Evolutionary conservation across 2,888 invertebrate genomes (phyloP), one percentile per base, ranked within the genome.

Genomic region (Xylocampa areola): DNA sequence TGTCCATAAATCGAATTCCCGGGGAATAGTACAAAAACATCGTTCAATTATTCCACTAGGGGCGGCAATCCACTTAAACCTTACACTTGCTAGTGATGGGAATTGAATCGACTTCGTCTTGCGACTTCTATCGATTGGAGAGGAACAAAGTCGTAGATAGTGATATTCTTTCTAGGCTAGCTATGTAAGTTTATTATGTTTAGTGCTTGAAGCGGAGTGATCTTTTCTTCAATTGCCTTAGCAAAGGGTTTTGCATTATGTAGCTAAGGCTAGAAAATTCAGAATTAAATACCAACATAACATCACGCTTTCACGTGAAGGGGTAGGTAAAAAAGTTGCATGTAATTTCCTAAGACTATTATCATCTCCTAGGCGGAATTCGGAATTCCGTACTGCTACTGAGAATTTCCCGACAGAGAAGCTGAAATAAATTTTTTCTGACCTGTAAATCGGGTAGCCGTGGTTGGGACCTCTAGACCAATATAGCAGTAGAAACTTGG

Each of bases 21-120:
- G 27, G 55, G 54, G 57, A 68, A 68, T 68, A 62, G 55, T 68
- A 71, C 70, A 76, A 80, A 80, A 82, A 81, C 82, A 77, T 80
- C 76, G 81, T 80, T 83, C 81, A 86, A 87, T 87, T 87, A 87
- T 81, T 80, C 82, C 75, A 79, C 53, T 71, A 76, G 79, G 84
- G 76, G 78, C 77, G 65, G 81, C 86, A 84, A 88, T 88, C 89
- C 87, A 87, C 82, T 89, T 87, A 84, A 86, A 85, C 85, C 67
- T 44, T 60, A 68, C 73, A 51, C 27, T 65, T 55, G 43, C 66
- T 76, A 73, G 73, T 70, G 74, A 78, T 59, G 73, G 68, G 73
- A 59, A 71, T 76, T 72, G 74, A 80, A 76, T 68, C 76, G 76
- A 79, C 76, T 79, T 66, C 63, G 75, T 65, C 72, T 76, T 57